These are phyloP conservation scores for Falcunculus frontatus DNA, from an alignment of 2,113 vertebrate genomes.

Conservation along the genomic window DNA sequence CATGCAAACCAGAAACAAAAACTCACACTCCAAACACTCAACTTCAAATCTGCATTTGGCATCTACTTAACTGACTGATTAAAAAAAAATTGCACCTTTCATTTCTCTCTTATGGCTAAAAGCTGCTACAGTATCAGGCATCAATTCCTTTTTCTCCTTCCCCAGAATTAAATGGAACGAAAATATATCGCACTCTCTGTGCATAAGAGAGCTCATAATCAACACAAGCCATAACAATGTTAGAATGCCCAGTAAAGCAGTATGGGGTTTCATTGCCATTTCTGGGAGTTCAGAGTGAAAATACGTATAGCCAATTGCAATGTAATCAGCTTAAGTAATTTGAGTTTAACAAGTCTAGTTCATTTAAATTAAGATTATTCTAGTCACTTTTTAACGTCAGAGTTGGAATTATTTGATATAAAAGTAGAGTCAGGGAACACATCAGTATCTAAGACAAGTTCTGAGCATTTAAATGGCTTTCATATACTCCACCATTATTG, in stretches of 20 bases:
- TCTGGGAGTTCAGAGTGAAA: not conserved
- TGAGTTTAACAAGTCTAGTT: not conserved
- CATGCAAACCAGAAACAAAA: not conserved
- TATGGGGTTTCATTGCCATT: not conserved
- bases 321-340: not conserved
- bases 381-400: not conserved
- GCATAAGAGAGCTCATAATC: not conserved
- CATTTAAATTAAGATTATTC: not conserved
- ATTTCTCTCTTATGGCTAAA: not conserved
- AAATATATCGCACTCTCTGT: not conserved
- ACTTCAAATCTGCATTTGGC: not conserved
- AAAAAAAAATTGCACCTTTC: not conserved
- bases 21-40: not conserved
- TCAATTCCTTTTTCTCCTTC: not conserved
- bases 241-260: not conserved
- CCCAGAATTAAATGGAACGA: not conserved
- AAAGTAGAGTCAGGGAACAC: not conserved
- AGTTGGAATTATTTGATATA: not conserved
- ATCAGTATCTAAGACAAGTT: not conserved
- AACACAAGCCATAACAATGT: not conserved
- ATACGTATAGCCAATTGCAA: not conserved
- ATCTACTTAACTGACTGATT: not conserved
- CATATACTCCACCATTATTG: not conserved
- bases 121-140: not conserved
- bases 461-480: not conserved